A percentile compares a stretch with the other conserved stretches of the same genome.
These are phyloP conservation scores for Echeneis naucrates DNA, from an alignment of 2,797 vertebrate genomes.

Conservation along the genomic window DNA sequence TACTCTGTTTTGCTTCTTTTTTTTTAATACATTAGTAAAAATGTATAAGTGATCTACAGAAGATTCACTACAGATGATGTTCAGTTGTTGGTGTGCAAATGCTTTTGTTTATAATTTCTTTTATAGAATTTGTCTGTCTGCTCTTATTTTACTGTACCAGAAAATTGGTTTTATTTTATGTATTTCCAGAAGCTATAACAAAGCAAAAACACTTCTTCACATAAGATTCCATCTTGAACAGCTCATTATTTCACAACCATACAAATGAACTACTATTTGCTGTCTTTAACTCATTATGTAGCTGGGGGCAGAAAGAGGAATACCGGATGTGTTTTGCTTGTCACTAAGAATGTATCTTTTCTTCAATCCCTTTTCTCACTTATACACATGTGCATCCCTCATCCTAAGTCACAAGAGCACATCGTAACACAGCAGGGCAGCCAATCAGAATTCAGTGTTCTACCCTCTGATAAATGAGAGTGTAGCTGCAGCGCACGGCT, in stretches of 20 bases:
- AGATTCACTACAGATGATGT: background rate
- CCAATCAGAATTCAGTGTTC: conserved; percentile 68
- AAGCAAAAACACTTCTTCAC: background rate
- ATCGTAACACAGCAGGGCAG: conserved; percentile 69
- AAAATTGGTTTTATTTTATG: background rate
- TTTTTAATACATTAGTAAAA: background rate
- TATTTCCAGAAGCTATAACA: background rate
- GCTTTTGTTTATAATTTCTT: too few relatives aligned
- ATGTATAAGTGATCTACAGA: background rate
- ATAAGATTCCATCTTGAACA: background rate
- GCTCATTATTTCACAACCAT: background rate
- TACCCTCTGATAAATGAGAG: conserved; percentile 64
- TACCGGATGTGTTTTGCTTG: conserved; percentile 25
- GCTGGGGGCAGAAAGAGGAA: background rate
- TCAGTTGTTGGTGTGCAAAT: background rate
- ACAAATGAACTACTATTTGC: background rate
- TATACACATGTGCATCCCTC: conserved; percentile 29
- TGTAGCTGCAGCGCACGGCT: conserved; percentile 46
- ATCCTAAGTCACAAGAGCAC: conserved; percentile 54
- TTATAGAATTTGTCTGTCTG: too few relatives aligned
- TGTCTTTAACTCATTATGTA: conserved; percentile 10
- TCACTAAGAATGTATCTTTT: conserved; percentile 19
- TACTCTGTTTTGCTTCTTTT: background rate
- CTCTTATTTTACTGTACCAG: background rate
- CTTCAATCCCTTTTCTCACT: conserved; percentile 12